phyloP scores from a whole-genome alignment of 2,113 vertebrate species.

The Chrysochloris asiatica region DNA sequence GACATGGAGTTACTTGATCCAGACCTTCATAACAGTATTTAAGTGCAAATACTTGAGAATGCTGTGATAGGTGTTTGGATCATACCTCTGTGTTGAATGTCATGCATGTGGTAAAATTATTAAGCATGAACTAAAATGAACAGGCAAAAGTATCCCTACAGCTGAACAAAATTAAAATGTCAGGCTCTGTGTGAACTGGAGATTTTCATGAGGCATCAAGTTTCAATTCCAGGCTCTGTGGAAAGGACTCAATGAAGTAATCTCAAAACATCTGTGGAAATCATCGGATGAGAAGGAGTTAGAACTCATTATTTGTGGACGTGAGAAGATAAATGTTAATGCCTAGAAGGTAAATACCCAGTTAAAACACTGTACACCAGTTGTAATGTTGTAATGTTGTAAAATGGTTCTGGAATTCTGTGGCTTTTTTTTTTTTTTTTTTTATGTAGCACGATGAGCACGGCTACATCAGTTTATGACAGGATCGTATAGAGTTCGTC shows the following conservation, averaged over 20 bases:
- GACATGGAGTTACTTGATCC: slow-evolving; percentile 99
- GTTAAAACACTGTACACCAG: slow-evolving; percentile 97
- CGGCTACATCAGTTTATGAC: slow-evolving; percentile 96
- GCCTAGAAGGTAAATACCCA: slow-evolving; percentile 83
- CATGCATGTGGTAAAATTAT: slow-evolving; percentile 98
- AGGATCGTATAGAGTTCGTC: slow-evolving; percentile 95
- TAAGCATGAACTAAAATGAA: slow-evolving; percentile 98
- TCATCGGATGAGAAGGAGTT: slow-evolving; percentile 98
- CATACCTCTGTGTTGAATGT: slow-evolving; percentile 98
- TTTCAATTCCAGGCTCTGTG: slow-evolving; percentile 98
- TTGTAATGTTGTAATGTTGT: slow-evolving; percentile 97
- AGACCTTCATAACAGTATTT: slow-evolving; percentile 98
- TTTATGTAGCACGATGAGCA: slow-evolving; percentile 93
- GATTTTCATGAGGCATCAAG: slow-evolving; percentile 97
- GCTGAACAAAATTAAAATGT: slow-evolving; percentile 98
- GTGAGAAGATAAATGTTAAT: slow-evolving; percentile 97
- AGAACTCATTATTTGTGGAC: slow-evolving; percentile 97
- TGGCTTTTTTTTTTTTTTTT: slow-evolving; percentile 90
- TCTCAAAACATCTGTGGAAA: slow-evolving; percentile 98
- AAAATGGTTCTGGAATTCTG: slow-evolving; percentile 98
- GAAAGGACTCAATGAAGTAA: slow-evolving; percentile 80
- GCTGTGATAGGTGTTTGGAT: slow-evolving; percentile 99
- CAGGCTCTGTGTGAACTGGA: slow-evolving; percentile 99
- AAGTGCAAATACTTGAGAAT: slow-evolving; percentile 99
- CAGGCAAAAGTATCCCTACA: slow-evolving; percentile 96